Conservation (phyloP, 1,140 invertebrate genomes). For the Cardiocondyla obscurior region DNA sequence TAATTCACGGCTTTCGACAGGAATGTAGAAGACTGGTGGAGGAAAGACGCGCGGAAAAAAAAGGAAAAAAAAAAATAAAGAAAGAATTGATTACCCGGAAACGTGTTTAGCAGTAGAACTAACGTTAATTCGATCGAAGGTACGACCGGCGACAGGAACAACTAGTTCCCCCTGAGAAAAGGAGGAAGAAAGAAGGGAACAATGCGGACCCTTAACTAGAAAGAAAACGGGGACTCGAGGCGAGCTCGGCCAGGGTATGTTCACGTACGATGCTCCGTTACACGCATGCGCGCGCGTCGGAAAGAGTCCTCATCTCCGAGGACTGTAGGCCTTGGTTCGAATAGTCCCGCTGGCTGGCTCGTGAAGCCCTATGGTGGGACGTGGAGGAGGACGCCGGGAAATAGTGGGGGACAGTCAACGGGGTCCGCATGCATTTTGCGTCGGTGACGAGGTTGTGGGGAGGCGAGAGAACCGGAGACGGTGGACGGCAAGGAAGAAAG, state of each 20-base stretch:
- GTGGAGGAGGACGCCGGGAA: constrained; percentile 41
- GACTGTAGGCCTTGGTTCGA: constrained; percentile 41
- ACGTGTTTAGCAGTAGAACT: constrained; percentile 11
- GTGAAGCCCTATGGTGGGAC: constrained; percentile 7
- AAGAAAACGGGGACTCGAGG: constrained; percentile 24
- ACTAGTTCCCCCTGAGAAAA: constrained; percentile 19
- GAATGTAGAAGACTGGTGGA: neutral
- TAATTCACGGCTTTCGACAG: neutral
- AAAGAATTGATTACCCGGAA: constrained; percentile 29
- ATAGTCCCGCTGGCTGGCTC: constrained; percentile 58
- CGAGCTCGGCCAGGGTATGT: neutral
- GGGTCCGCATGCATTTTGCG: constrained; percentile 24
- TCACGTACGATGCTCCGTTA: constrained; percentile 68
- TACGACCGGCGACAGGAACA: constrained; percentile 6
- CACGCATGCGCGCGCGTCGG: constrained; percentile 67
- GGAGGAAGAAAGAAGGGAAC: neutral
- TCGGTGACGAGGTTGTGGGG: neutral
- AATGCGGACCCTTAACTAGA: constrained; percentile 17
- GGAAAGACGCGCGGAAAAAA: neutral
- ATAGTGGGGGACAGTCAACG: constrained; percentile 51
- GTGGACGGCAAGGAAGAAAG: constrained; percentile 34
- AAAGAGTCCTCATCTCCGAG: constrained; percentile 59
- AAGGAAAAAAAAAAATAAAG: too few relatives aligned
- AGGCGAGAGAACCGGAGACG: neutral
- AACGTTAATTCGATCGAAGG: constrained; percentile 43